phyloP scores from a whole-genome alignment of 2,888 invertebrate genomes.

The Pammene fasciana region DNA sequence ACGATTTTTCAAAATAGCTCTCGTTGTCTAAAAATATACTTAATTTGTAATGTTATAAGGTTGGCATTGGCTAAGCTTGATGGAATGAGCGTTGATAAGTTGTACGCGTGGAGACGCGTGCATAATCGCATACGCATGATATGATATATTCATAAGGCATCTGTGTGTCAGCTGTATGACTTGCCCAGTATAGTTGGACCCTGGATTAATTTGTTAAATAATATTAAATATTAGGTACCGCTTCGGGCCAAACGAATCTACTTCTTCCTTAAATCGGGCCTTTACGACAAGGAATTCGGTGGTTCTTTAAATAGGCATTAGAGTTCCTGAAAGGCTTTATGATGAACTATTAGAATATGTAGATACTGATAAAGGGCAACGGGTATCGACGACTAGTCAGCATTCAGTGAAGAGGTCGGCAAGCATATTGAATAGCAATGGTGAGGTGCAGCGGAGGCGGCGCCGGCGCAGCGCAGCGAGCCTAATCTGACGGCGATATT shows the following conservation, averaged over 20 bases:
- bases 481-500: conserved; percentile 56
- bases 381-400: background rate
- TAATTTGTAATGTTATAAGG: background rate
- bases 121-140: conserved; percentile 55
- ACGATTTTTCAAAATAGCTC: background rate
- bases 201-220: background rate
- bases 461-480: conserved; percentile 50
- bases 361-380: too few relatives aligned
- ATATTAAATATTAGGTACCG: too few relatives aligned
- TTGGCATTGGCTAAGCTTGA: background rate
- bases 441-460: conserved; percentile 50
- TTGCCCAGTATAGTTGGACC: background rate
- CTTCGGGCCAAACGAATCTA: too few relatives aligned
- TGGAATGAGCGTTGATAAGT: background rate
- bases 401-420: background rate
- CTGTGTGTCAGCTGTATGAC: background rate
- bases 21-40: background rate
- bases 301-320: too few relatives aligned
- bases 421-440: background rate
- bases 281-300: too few relatives aligned
- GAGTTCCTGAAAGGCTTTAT: too few relatives aligned
- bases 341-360: too few relatives aligned
- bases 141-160: conserved; percentile 11
- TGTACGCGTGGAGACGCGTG: conserved; percentile 50
- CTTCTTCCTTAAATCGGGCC: too few relatives aligned